Evolutionary conservation across 1,140 invertebrate genomes (phyloP).

Genomic region (Cydia fagiglandana): DNA sequence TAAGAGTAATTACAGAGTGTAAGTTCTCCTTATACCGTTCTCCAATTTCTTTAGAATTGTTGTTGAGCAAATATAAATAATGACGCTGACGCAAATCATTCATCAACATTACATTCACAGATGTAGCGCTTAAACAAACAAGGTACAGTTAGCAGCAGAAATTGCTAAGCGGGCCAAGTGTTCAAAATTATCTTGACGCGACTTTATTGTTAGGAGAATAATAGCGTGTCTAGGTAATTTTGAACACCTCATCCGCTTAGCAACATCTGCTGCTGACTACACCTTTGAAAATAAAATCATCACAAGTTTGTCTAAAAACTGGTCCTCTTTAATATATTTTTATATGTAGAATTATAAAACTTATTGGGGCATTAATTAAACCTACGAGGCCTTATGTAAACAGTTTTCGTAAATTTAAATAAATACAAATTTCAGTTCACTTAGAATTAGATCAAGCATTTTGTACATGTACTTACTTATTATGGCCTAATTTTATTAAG

Average conservation of each 20-base stretch:
- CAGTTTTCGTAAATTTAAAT: background rate
- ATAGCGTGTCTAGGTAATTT: too few relatives aligned
- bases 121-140: background rate
- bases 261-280: too few relatives aligned
- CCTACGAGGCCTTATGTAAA: background rate
- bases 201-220: too few relatives aligned
- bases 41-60: background rate
- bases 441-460: background rate
- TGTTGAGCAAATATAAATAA: conserved; percentile 1
- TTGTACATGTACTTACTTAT: conserved; percentile 10
- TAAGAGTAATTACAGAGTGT: too few relatives aligned
- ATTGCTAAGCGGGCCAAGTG: too few relatives aligned
- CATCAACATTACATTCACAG: too few relatives aligned
- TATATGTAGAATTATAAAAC: background rate
- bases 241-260: too few relatives aligned
- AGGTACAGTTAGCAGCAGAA: too few relatives aligned
- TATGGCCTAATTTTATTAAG: conserved; percentile 19
- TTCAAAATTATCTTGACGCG: too few relatives aligned
- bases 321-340: background rate
- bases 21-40: background rate
- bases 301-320: background rate
- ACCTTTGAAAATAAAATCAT: background rate
- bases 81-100: background rate
- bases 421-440: background rate
- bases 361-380: conserved; percentile 3